Evolutionary conservation across 2,113 vertebrate genomes (phyloP).

Genomic region (Colaptes auratus): DNA sequence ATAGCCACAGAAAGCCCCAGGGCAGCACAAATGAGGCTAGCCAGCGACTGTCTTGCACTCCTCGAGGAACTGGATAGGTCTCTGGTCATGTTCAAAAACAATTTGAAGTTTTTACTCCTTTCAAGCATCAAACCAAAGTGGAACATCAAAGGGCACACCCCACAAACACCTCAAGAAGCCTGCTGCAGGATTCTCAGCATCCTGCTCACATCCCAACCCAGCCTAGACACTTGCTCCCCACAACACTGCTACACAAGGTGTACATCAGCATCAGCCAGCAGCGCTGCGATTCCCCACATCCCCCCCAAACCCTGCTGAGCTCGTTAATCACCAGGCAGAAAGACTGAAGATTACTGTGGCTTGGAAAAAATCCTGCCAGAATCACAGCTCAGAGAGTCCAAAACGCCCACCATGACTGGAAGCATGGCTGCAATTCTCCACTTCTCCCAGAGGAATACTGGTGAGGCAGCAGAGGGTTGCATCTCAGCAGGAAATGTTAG

Average conservation of each 20-base stretch:
- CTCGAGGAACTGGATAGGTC: fast-evolving
- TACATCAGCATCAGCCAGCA: neutral
- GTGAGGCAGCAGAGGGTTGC: neutral
- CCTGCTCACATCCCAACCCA: neutral
- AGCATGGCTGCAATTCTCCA: fast-evolving
- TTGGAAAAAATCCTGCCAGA: neutral
- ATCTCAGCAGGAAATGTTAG: neutral
- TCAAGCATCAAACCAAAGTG: neutral
- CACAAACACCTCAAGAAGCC: fast-evolving
- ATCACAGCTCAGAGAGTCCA: neutral
- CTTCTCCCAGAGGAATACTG: neutral
- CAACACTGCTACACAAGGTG: neutral
- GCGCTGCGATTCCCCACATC: neutral
- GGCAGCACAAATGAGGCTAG: fast-evolving
- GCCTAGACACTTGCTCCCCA: fast-evolving
- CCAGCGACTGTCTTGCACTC: neutral
- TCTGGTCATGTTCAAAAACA: neutral
- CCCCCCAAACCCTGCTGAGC: neutral
- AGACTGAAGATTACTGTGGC: neutral
- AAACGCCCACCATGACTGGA: neutral
- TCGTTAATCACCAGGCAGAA: fast-evolving
- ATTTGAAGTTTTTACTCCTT: neutral
- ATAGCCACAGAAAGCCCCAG: fast-evolving
- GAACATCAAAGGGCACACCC: neutral
- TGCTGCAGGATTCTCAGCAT: neutral